Base-by-base conservation (phyloP, 1,140 invertebrate species). In the Metopolophium dirhodum region DNA sequence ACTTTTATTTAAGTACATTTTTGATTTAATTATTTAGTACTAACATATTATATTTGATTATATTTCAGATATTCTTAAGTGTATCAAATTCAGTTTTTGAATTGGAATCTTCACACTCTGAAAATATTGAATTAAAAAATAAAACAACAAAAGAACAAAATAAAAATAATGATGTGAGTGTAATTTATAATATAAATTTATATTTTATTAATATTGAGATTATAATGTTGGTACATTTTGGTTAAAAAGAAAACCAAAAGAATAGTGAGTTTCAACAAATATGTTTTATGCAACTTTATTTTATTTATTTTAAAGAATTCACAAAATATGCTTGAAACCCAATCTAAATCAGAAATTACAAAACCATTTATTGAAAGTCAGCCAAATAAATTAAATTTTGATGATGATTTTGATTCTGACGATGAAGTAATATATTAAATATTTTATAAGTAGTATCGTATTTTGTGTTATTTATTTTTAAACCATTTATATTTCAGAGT, bases 401-500 rank as follows among this genome's bases (percentile, higher is more conserved):
- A 93, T 54, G 82, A 82, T 41, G 35, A 37, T 57, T 93, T 93
- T 57, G 91, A 93, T 85, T 93, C 91, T 54, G 91, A 93, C 22
- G 91, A 93, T 9, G 91, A 93, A 54, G 91, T 93, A 68, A 90
- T 89, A 7, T 89, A 37, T 37, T 88, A 30, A 82, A 37, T 23
- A 22, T 37, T 22, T 82, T 22, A 6, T 83, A 11, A 0, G 18
- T 7, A 8, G 7, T 47, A 86, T 47, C 9, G 23, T 7, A 88
- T 51, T 51, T 26, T 88, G 7, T 20, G 47, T 88, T 88, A 88
- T 22, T 88, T 89, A 54, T 89, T n/a, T 9, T 89, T 26, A 89
- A n/a, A n/a, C n/a, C 7, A 26, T 54, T 89, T 87, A 47, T 47
- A 1, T 93, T 93, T 54, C n/a, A 93, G 91, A 30, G 23, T 57